Base-by-base conservation (phyloP, 92 coral and sea anemone genomes). In the Porites cylindrica region DNA sequence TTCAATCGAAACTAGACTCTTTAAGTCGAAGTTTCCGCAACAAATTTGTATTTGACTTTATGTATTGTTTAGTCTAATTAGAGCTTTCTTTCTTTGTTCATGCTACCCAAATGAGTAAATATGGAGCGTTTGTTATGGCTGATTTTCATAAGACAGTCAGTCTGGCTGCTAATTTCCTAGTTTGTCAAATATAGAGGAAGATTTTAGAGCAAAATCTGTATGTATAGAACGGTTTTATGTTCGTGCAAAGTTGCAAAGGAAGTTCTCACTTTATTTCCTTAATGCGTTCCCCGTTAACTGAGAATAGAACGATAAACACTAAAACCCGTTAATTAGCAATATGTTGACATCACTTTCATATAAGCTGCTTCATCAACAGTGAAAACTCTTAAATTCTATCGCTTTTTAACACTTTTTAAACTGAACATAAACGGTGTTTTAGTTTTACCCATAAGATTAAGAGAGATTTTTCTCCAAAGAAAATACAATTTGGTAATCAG, bases 1-100 rank as follows among this genome's bases (percentile, higher is more conserved):
- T 59, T 59, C 64, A 59, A 59, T 59, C 64, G 64, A 59, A 59
- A 59, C 64, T 59, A 59, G 18, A 59, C 64, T 59, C 64, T 59
- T 59, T 59, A 59, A 59, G 64, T 59, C 64, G 64, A 59, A 0
- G 64, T 59, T 59, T 59, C 8, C 64, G 64, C 64, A 59, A 59
- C 64, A 59, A 0, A 59, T 59, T 59, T 59, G 0, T 59, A 11
- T 59, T 11, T 59, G 64, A 59, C 64, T 59, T 59, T 17, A 59
- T 59, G 64, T 9, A 59, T 59, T 17, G 64, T 11, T 59, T 0
- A 59, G 64, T 59, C 14, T 4, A 59, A 59, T 59, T 59, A 59
- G 63, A 59, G 64, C 64, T 59, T 59, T 59, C 64, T 59, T 59
- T 59, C 64, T 59, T 59, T 59, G 64, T 59, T 59, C 64, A 59